Evolutionary conservation across 1,140 invertebrate species (phyloP).

Genomic region (Drosophila elegans): DNA sequence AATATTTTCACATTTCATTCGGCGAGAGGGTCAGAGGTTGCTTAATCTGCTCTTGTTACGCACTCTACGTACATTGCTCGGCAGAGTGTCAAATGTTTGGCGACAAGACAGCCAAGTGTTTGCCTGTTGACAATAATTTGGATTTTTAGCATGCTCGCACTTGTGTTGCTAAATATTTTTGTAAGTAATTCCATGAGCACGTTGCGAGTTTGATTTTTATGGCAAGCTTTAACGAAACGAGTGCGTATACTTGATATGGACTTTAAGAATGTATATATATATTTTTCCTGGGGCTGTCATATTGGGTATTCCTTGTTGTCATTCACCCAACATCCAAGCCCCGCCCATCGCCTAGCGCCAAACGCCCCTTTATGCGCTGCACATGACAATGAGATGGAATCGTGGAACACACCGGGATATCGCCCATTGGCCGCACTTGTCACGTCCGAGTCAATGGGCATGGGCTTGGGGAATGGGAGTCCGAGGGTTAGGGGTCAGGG

Average conservation of each 20-base stretch:
- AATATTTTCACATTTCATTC: slow-evolving; percentile 27
- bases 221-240: slow-evolving; percentile 42
- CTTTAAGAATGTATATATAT: slow-evolving; percentile 23
- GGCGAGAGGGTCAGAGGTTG: background rate
- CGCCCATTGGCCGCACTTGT: slow-evolving; percentile 69
- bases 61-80: slow-evolving; percentile 15
- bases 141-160: slow-evolving; percentile 54
- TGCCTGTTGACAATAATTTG: slow-evolving; percentile 52
- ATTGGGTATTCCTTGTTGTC: slow-evolving; percentile 50
- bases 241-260: slow-evolving; percentile 56
- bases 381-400: slow-evolving; percentile 74
- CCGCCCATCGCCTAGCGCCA: slow-evolving; percentile 17
- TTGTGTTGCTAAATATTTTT: slow-evolving; percentile 62
- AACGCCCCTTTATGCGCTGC: slow-evolving; percentile 61
- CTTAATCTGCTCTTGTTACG: slow-evolving; percentile 14
- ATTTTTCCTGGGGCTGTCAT: slow-evolving; percentile 25
- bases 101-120: slow-evolving; percentile 38
- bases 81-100: slow-evolving; percentile 11
- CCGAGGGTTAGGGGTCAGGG: slow-evolving; percentile 1
- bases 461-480: slow-evolving; percentile 1
- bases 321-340: slow-evolving; percentile 3
- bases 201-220: slow-evolving; percentile 51
- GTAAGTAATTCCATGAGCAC: slow-evolving; percentile 45
- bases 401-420: slow-evolving; percentile 31
- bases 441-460: slow-evolving; percentile 57